Base-by-base conservation (phyloP, 2,888 invertebrate genomes). In the Branchellion lobata region DNA sequence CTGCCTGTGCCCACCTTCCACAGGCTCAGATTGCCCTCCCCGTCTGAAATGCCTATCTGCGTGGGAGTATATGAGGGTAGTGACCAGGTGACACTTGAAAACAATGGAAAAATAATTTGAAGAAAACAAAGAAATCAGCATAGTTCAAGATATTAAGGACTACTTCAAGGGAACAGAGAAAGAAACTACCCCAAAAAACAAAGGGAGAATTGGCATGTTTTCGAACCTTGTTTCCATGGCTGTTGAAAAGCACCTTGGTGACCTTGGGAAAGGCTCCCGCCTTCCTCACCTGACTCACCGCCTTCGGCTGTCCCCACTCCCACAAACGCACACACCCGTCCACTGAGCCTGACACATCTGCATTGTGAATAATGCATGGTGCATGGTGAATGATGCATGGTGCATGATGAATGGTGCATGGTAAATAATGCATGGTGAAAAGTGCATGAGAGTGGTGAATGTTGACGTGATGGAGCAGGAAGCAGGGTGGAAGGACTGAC, bases 21-120 rank as follows among this genome's bases (percentile, higher is more conserved):
- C 85, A 99, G 90, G 85, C 96, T 96, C 29, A 99, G 90, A 87
- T 95, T 94, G 29, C 99, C 99, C 87, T 99, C 99, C 0, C 95
- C 94, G 89, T 99, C 99, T 31, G 94, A 94, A 0, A 97, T 96
- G 47, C 98, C 98, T 88, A 99, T 97, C 87, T 98, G 84, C 8
- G 8, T 14, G 47, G 47, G 47, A n/a, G n/a, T n/a, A n/a, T n/a
- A n/a, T n/a, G n/a, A n/a, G n/a, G n/a, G n/a, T n/a, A n/a, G n/a
- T n/a, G n/a, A n/a, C n/a, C n/a, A n/a, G n/a, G n/a, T n/a, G n/a
- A n/a, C n/a, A n/a, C n/a, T n/a, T n/a, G 27, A 36, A 33, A 27
- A 31, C 2, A 8, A 5, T 29, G 24, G 0, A n/a, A 29, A 71
- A 71, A n/a, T 18, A 71, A 5, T 29, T 71, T 2, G 3, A 33